Evolutionary conservation across 2,888 invertebrate genomes (phyloP), one percentile per base, ranked within the genome.

Genomic region (Unio pictorum): DNA sequence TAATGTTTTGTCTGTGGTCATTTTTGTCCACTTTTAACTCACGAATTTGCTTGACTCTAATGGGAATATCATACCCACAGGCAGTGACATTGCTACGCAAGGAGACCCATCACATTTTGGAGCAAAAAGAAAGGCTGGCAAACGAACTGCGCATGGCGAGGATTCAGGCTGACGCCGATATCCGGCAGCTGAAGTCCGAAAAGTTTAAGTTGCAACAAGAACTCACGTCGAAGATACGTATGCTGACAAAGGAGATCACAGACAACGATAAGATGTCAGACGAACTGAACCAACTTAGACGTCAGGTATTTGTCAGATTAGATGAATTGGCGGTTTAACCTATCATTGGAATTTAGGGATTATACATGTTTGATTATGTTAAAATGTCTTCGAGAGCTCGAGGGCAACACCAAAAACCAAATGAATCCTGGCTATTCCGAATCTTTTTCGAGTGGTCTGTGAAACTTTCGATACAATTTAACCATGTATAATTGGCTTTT

Each of bases 31-130:
- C 45, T 45, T 45, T 15, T 45, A 45, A 45, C 45, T 3, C 3
- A 45, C 3, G 15, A 45, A 45, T 11, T 45, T 45, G 11, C 15
- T 45, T 45, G 45, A 45, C 15, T 45, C 45, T 45, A 45, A 45
- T 45, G 15, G 45, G 45, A 45, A 11, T 45, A 45, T 84, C 34
- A 76, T 74, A 6, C 45, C 45, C 45, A 45, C 45, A 73, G 59
- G 77, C 74, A 1, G 74, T 87, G 59, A 82, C 82, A 59, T 78
- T 78, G 26, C 67, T 89, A 55, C 77, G 84, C 56, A 73, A 69
- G 28, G 89, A 89, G 68, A 84, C 87, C 17, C 83, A 88, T 59
- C 77, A 72, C n/a, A 79, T 87, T 67, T 79, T 87, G 61, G 81
- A 81, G 18, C 84, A 87, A 63, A 87, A 86, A 66, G 87, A 85